Base-by-base conservation (phyloP, 1,140 invertebrate species). In the Conus ventricosus region DNA sequence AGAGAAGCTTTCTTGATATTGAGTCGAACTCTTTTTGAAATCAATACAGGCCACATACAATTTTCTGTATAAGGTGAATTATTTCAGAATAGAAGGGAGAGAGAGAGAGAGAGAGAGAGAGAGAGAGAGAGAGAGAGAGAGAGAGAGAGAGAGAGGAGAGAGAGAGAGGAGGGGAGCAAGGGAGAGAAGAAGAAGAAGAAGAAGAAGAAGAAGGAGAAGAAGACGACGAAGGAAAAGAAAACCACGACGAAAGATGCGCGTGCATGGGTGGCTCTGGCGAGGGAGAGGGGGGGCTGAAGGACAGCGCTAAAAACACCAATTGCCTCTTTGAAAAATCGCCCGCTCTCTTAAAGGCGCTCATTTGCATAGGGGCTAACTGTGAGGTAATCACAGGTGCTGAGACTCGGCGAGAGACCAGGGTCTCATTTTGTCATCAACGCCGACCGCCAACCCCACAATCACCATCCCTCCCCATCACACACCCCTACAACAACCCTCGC, bases 261-360 rank as follows among this genome's bases (percentile, higher is more conserved):
- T 39, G 39, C 39, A 39, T 39, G 39, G 39, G 39, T 39, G 39
- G 39, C 39, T 39, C 39, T 39, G 39, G 63, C 54, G 10, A 55
- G 63, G 13, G 23, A 54, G 80, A 81, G 80, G 51, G 7, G 27
- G 54, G 7, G 39, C 67, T 11, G 67, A 20, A 15, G 54, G 80
- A 81, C 80, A 81, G 80, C 80, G 51, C 15, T 81, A 81, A 81
- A 81, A 54, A 81, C 80, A 81, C n/a, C 80, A 81, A 81, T 81
- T 55, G 80, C 80, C 51, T 15, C 51, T 81, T 13, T 81, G 80
- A 81, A 81, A 81, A 81, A 81, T 81, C 51, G 25, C 80, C 80
- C 80, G 67, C 67, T 71, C 67, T 71, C 67, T 71, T 23, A 17
- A 23, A 71, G 60, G 17, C 67, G 80, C 17, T 54, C 51, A 54